Evolutionary conservation across 2,888 invertebrate genomes (phyloP).

Genomic region (Erynnis tages): DNA sequence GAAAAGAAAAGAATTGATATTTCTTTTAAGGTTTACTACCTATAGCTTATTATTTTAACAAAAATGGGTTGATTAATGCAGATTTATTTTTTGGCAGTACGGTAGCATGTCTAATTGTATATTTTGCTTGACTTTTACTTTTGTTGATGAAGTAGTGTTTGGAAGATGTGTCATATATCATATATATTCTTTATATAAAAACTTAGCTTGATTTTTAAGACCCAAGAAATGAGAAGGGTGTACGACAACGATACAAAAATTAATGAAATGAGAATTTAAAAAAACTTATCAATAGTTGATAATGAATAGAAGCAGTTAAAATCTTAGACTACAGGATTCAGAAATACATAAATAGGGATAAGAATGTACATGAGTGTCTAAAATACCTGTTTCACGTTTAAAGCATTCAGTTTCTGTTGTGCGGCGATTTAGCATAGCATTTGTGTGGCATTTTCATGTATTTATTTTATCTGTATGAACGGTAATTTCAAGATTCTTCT

Average conservation of each 20-base stretch:
- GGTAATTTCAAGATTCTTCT: no score
- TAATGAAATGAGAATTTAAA: slow-evolving; percentile 3
- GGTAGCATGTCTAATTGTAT: no score
- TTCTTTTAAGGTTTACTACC: background rate
- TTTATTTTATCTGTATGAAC: background rate
- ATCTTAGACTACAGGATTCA: slow-evolving; percentile 55
- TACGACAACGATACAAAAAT: background rate
- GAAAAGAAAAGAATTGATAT: background rate
- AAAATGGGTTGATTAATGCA: slow-evolving; percentile 6
- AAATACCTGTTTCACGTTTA: slow-evolving; percentile 79
- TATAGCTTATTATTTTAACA: background rate
- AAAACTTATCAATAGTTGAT: slow-evolving; percentile 29
- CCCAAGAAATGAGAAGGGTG: background rate
- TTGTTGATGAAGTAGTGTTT: background rate
- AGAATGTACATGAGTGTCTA: slow-evolving; percentile 66
- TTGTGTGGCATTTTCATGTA: slow-evolving; percentile 29
- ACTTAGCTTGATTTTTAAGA: no score
- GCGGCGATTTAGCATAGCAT: slow-evolving; percentile 43
- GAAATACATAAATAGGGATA: slow-evolving; percentile 53
- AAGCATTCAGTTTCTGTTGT: slow-evolving; percentile 77
- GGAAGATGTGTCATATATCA: no score
- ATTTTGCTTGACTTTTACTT: slow-evolving; percentile 1
- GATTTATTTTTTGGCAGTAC: slow-evolving; percentile 17
- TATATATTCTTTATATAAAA: no score
- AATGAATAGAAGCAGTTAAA: slow-evolving; percentile 43